These are phyloP conservation scores for Aphidoletes aphidimyza DNA, from an alignment of 2,888 invertebrate species.

Conservation along the genomic window DNA sequence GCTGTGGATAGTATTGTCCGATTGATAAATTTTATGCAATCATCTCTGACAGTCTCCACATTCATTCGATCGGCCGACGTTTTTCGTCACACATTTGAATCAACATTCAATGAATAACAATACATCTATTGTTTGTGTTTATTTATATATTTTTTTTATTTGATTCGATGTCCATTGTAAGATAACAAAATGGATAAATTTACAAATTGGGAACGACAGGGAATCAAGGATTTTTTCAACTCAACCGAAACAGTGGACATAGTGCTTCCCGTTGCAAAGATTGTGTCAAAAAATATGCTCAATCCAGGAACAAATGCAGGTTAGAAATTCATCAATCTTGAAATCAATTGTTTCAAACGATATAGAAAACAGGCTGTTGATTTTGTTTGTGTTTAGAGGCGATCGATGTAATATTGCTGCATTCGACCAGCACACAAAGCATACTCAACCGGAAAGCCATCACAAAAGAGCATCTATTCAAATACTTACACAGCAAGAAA, in stretches of 20 bases:
- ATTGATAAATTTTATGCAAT: background rate
- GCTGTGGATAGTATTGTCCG: background rate
- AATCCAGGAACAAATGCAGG: constrained; percentile 55
- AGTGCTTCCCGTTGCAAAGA: constrained; percentile 50
- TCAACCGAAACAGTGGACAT: background rate
- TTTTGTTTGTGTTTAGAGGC: constrained; percentile 69
- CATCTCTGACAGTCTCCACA: background rate
- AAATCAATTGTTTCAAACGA: background rate
- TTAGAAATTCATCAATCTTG: constrained; percentile 47
- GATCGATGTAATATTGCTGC: constrained; percentile 67
- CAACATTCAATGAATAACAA: background rate
- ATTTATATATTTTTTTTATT: too few relatives aligned
- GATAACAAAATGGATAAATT: background rate
- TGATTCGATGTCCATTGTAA: background rate
- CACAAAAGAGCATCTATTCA: constrained; percentile 69
- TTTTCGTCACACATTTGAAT: background rate
- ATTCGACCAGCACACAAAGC: constrained; percentile 67
- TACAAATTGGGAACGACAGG: constrained; percentile 16
- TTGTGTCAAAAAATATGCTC: constrained; percentile 56
- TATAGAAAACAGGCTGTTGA: too few relatives aligned
- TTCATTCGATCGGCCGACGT: background rate
- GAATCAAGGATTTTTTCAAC: constrained; percentile 34
- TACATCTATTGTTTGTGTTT: background rate
- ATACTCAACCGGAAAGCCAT: constrained; percentile 69
- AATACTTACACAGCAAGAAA: constrained; percentile 68